phyloP scores from a whole-genome alignment of 2,797 vertebrate genomes.

The Bucorvus abyssinicus region DNA sequence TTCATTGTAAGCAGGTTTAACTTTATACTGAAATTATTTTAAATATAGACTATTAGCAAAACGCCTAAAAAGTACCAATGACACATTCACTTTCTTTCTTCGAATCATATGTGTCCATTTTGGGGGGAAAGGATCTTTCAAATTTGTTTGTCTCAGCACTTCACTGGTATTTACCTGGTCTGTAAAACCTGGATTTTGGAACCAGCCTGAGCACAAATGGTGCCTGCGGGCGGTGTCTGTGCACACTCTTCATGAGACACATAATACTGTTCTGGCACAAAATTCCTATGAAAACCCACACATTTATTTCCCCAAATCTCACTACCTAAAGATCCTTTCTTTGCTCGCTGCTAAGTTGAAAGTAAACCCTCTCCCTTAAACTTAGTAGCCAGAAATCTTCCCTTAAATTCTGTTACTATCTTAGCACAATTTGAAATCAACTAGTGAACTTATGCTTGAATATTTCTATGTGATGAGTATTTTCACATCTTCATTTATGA shows the following conservation, averaged over 20 bases:
- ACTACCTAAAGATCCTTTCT: not conserved
- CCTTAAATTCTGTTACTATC: not conserved
- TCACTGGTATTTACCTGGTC: not conserved
- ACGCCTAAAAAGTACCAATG: not conserved
- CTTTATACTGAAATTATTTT: not conserved
- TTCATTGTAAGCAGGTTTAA: not conserved
- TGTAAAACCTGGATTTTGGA: not conserved
- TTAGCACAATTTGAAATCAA: not conserved
- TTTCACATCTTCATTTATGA: not conserved
- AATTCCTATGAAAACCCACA: not conserved
- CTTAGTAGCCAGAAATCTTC: not conserved
- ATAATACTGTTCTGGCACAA: not conserved
- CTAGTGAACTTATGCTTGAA: not conserved
- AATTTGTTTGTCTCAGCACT: not conserved
- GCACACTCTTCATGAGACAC: rapidly evolving
- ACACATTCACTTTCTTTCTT: not conserved
- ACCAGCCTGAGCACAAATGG: not conserved
- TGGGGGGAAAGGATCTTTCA: not conserved
- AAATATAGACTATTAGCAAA: not conserved
- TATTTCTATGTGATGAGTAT: not conserved
- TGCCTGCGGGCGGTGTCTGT: not conserved
- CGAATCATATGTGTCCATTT: not conserved
- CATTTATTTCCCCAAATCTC: not conserved
- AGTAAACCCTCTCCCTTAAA: not conserved
- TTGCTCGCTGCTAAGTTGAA: not conserved